A percentile compares a stretch with the other conserved stretches of the same genome.
These are phyloP conservation scores for Perdita meconis DNA, from an alignment of 2,888 invertebrate genomes.

Conservation along the genomic window DNA sequence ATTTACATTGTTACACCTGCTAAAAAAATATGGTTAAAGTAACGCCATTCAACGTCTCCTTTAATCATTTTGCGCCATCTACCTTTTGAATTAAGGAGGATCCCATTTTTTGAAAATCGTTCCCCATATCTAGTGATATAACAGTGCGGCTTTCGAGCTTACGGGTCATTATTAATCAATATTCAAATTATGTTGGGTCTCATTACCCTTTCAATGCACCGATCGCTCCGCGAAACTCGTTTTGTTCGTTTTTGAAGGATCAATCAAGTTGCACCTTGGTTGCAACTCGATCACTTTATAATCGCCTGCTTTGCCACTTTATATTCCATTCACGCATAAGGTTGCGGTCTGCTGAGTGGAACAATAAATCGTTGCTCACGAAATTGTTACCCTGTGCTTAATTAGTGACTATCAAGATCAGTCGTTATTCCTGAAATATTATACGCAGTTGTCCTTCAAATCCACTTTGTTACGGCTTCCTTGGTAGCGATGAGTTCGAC, in stretches of 20 bases:
- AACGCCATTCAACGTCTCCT: no score
- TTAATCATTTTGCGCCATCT: no score
- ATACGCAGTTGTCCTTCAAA: constrained; percentile 5
- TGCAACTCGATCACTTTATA: neutral
- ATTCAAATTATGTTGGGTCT: neutral
- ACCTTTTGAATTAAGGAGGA: no score
- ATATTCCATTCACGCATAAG: neutral
- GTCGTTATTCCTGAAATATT: constrained; percentile 30
- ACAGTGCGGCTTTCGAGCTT: neutral
- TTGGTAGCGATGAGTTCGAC: neutral
- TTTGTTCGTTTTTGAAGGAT: neutral
- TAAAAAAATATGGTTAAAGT: no score
- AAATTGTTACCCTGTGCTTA: constrained; percentile 39
- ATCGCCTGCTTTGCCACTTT: constrained; percentile 7
- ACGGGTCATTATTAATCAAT: neutral
- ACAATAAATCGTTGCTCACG: constrained; percentile 42
- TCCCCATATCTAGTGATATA: no score
- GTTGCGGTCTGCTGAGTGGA: neutral
- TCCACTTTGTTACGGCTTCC: constrained; percentile 8
- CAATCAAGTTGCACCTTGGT: constrained; percentile 14
- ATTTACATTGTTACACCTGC: no score
- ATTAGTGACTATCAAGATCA: constrained; percentile 36
- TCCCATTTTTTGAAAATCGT: no score
- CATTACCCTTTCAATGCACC: neutral
- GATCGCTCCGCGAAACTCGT: constrained; percentile 39